Percentiles rank a stretch among this genome's conserved stretches.
Evolutionary conservation across 2,113 vertebrate genomes (phyloP).

Genomic region (Mus musculus): DNA sequence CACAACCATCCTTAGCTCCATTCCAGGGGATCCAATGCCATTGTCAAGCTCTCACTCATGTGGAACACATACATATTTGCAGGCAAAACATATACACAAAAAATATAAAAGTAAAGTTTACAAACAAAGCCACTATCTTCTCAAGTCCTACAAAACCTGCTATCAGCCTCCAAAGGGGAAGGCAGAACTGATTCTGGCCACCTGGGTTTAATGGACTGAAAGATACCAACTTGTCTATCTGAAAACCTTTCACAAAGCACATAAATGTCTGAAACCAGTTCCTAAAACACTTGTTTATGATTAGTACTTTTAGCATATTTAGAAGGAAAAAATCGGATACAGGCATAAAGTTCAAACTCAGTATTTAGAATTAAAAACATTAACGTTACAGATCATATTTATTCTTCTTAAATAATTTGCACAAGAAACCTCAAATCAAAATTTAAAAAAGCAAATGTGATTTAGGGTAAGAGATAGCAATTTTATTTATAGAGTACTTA

Average conservation of each 20-base stretch:
- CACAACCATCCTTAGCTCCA: neutral
- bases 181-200: neutral
- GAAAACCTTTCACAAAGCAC: conserved; percentile 18
- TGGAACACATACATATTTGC: neutral
- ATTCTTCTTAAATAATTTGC: conserved; percentile 6
- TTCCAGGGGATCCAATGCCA: neutral
- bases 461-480: neutral
- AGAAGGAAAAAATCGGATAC: neutral
- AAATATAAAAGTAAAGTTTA: neutral
- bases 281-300: neutral
- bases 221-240: neutral
- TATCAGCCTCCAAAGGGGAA: neutral
- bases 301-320: conserved; percentile 1
- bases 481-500: neutral
- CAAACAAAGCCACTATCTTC: neutral
- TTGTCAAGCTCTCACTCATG: neutral
- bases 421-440: conserved; percentile 27
- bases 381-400: neutral
- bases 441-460: conserved; percentile 26
- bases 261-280: neutral
- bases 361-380: conserved; percentile 47
- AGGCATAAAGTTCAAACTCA: conserved; percentile 29
- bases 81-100: neutral
- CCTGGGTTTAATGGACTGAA: neutral
- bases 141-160: neutral